Base-by-base conservation (phyloP, 2,113 vertebrate species). In the Lepisosteus osseus region DNA sequence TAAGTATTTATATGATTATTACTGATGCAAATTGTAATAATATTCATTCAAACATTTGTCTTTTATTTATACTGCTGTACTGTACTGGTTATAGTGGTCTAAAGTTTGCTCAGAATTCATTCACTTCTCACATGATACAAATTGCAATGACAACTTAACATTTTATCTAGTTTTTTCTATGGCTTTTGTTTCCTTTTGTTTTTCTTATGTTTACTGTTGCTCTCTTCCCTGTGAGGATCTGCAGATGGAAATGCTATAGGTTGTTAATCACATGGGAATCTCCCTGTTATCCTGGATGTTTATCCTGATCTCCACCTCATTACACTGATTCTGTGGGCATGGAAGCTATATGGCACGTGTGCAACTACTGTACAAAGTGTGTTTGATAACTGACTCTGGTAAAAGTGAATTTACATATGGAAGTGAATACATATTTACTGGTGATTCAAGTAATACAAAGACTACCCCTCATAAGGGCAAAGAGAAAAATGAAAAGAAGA, bases 221-320 rank as follows among this genome's bases (percentile, higher is more conserved):
- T 9, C 6, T 61, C 13, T 6, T 61, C 1, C 4, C 59, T 9
- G 6, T 61, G 17, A 61, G 17, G 17, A 9, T 61, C 13, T 29
- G 90, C 84, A 91, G 90, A 67, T 92, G 91, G 90, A 90, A 86
- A 72, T 84, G 86, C n/a, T 90, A 90, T 4, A 90, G 83, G 76
- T 29, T 61, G 13, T 61, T 61, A 5, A 9, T 1, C 13, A 29
- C 6, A 61, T n/a, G 13, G 59, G 29, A 29, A 29, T 29, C 29
- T 29, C 59, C 6, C 59, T 61, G 59, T 61, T 61, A 14, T 61
- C 17, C 59, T 51, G 47, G 47, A 5, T 29, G 29, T 1, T 1
- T 29, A 29, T 29, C 59, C 4, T 61, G 13, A 1, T 61, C 1
- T 13, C 59, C 59, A 29, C 59, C 59, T 29, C 1, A 29, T 14